Conservation (phyloP, 1,140 invertebrate genomes). For the Drosophila busckii region DNA sequence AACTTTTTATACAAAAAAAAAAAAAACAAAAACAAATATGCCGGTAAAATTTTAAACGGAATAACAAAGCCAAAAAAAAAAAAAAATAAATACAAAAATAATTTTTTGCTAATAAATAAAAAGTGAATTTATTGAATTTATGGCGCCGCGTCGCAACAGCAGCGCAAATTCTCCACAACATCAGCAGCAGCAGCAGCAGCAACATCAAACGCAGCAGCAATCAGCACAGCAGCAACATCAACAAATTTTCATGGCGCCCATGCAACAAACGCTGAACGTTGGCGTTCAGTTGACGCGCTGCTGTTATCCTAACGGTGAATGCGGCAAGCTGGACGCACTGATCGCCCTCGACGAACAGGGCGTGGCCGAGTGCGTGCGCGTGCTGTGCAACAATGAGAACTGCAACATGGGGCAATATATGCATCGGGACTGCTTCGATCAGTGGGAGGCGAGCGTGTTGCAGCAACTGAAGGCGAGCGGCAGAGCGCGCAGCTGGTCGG, state of each 20-base stretch:
- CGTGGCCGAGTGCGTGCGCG: conserved; percentile 89
- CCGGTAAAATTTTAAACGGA: background rate
- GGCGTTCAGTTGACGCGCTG: conserved; percentile 81
- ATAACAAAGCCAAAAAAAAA: conserved; percentile 1
- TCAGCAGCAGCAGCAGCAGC: conserved; percentile 32
- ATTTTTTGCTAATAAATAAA: conserved; percentile 4
- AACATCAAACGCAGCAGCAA: conserved; percentile 43
- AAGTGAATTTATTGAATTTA: conserved; percentile 40
- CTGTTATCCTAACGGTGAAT: conserved; percentile 90
- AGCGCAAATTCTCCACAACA: conserved; percentile 35
- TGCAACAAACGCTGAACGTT: conserved; percentile 46
- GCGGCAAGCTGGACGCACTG: conserved; percentile 83
- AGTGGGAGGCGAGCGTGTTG: conserved; percentile 93
- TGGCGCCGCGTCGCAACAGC: conserved; percentile 70
- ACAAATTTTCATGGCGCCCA: conserved; percentile 57
- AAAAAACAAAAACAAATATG: conserved; percentile 1
- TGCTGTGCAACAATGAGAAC: conserved; percentile 96
- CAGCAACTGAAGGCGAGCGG: conserved; percentile 93
- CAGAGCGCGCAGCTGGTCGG: conserved; percentile 94
- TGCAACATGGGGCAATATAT: conserved; percentile 93
- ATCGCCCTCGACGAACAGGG: conserved; percentile 88
- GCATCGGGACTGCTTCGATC: conserved; percentile 96
- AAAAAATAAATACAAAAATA: background rate
- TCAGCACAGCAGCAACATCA: conserved; percentile 7
- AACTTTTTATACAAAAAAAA: conserved; percentile 9